These are phyloP conservation scores for Exaiptasia diaphana DNA, from an alignment of 64 coral and sea anemone species.

Conservation along the genomic window DNA sequence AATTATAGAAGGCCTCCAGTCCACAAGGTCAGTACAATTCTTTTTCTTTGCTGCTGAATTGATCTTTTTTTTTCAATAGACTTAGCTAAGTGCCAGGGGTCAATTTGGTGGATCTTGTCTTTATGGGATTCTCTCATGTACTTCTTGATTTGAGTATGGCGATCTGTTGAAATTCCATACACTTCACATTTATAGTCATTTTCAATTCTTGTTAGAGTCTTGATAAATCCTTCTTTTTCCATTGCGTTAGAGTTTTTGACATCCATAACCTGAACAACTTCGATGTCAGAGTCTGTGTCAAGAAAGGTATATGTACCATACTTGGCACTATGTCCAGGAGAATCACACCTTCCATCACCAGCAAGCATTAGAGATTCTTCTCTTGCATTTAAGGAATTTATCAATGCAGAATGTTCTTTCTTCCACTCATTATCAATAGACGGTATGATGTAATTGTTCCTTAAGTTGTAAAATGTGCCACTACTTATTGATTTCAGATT, in stretches of 20 bases:
- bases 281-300: slow-evolving; percentile 9
- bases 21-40: not conserved
- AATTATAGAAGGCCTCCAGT: slow-evolving; percentile 33
- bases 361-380: slow-evolving; percentile 13
- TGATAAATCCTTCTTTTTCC: slow-evolving; percentile 54
- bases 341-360: slow-evolving; percentile 24
- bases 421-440: slow-evolving; percentile 7
- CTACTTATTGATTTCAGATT: slow-evolving; percentile 17
- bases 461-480: not conserved
- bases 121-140: slow-evolving; percentile 42
- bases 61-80: slow-evolving; percentile 34
- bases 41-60: slow-evolving; percentile 36
- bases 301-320: slow-evolving; percentile 34
- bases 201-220: slow-evolving; percentile 7
- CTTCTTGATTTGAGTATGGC: slow-evolving; percentile 39
- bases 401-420: not conserved
- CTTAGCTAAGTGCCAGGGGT: slow-evolving; percentile 53
- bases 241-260: slow-evolving; percentile 44
- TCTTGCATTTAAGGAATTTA: not conserved
- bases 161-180: slow-evolving; percentile 26
- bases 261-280: slow-evolving; percentile 4
- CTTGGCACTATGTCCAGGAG: slow-evolving; percentile 15
- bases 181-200: not conserved
- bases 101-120: slow-evolving; percentile 22
- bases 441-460: slow-evolving; percentile 18